Conservation (phyloP, 2,888 invertebrate species). For the Pemphredon lugubris region DNA sequence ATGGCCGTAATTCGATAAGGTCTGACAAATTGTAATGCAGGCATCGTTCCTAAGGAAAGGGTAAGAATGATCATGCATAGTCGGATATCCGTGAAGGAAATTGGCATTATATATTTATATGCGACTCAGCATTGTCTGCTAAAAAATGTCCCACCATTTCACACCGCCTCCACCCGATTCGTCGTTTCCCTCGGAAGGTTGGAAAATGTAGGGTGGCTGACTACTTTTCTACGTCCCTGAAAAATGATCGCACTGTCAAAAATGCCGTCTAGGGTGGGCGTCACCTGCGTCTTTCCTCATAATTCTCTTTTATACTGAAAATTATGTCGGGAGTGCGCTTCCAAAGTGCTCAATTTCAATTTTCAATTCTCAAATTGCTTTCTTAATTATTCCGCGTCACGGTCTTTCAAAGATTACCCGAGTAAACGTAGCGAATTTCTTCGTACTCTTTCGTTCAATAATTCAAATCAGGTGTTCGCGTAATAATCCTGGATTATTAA, state of each 20-base stretch:
- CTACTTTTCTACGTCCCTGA: constrained; percentile 44
- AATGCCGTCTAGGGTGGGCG: constrained; percentile 43
- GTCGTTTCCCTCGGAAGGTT: constrained; percentile 27
- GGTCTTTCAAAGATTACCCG: too few species aligned
- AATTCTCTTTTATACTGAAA: constrained; percentile 51
- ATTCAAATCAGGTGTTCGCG: too few species aligned
- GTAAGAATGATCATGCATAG: constrained; percentile 9
- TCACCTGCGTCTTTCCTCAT: constrained; percentile 59
- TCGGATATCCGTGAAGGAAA: constrained; percentile 18
- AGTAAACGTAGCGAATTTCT: too few species aligned
- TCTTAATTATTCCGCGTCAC: neutral
- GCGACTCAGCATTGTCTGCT: constrained; percentile 49
- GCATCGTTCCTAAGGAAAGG: constrained; percentile 6
- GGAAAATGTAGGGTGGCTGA: constrained; percentile 19
- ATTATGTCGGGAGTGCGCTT: constrained; percentile 39
- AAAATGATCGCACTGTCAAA: constrained; percentile 64
- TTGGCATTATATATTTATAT: constrained; percentile 60
- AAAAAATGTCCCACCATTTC: constrained; percentile 59
- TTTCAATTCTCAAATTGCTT: neutral
- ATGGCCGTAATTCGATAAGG: constrained; percentile 37
- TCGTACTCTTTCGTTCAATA: too few species aligned
- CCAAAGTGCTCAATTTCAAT: constrained; percentile 4
- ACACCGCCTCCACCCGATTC: constrained; percentile 36
- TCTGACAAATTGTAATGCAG: constrained; percentile 25
- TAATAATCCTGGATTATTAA: too few species aligned